phyloP scores from a whole-genome alignment of 2,888 invertebrate species.

The Tachina lurida region DNA sequence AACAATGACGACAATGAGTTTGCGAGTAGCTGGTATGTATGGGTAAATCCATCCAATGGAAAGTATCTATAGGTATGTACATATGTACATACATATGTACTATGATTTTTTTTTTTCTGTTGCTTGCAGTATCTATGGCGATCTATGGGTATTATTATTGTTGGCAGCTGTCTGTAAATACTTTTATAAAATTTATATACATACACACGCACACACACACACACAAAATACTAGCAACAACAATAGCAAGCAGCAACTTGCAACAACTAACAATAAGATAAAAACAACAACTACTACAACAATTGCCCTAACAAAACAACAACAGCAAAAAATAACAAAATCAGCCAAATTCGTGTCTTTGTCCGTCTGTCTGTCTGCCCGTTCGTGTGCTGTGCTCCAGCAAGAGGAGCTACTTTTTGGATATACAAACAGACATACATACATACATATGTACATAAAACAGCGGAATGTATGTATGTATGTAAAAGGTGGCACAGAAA shows the following conservation, averaged over 20 bases:
- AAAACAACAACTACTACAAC: constrained; percentile 18
- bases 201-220: not conserved
- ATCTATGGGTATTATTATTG: constrained; percentile 50
- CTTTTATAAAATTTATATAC: constrained; percentile 4
- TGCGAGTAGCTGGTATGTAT: not conserved
- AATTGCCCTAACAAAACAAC: constrained; percentile 2
- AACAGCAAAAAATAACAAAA: not conserved
- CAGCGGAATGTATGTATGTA: constrained; percentile 25
- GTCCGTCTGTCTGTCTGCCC: not conserved
- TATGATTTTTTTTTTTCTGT: not conserved
- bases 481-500: constrained; percentile 42
- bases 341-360: constrained; percentile 12
- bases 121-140: constrained; percentile 56
- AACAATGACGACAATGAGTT: constrained; percentile 44
- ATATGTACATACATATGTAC: no score
- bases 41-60: constrained; percentile 2
- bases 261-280: constrained; percentile 15
- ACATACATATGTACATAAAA: constrained; percentile 19
- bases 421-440: not conserved
- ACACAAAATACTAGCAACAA: constrained; percentile 11
- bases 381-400: not conserved
- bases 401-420: constrained; percentile 1
- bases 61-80: not conserved
- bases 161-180: constrained; percentile 56
- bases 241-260: constrained; percentile 8